Percentiles rank a stretch among this genome's conserved stretches.
Evolutionary conservation across 2,888 invertebrate species (phyloP).

Genomic region (Lasiommata megera): DNA sequence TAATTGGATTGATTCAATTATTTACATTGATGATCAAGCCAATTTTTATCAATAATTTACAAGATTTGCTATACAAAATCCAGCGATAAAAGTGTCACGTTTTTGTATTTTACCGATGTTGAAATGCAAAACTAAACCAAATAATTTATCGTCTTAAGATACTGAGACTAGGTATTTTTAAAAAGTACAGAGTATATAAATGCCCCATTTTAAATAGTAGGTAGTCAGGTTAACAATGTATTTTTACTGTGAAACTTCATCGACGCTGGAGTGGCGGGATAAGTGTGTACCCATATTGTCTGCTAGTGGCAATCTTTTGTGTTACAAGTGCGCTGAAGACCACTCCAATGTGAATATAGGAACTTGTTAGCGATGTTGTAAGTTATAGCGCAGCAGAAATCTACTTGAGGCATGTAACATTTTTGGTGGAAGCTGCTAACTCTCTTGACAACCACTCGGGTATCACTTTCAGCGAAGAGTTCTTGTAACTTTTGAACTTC

Average conservation of each 20-base stretch:
- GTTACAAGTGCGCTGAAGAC: constrained; percentile 38
- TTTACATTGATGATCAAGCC: too few species aligned
- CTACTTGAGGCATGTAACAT: constrained; percentile 10
- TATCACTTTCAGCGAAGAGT: too few species aligned
- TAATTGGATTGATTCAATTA: too few species aligned
- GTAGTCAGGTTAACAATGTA: constrained; percentile 48
- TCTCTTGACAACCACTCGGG: not conserved
- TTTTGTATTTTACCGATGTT: too few species aligned
- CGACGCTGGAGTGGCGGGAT: constrained; percentile 31
- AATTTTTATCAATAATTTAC: too few species aligned
- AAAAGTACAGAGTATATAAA: constrained; percentile 23
- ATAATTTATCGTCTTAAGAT: too few species aligned
- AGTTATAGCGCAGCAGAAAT: constrained; percentile 14
- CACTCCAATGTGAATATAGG: constrained; percentile 25
- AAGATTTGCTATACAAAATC: too few species aligned
- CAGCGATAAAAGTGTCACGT: too few species aligned
- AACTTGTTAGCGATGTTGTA: constrained; percentile 21
- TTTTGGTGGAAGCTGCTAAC: not conserved
- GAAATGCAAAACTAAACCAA: too few species aligned
- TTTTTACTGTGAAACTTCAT: constrained; percentile 48
- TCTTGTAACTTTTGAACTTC: too few species aligned
- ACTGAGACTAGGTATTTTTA: constrained; percentile 16
- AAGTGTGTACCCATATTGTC: constrained; percentile 35
- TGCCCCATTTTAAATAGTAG: constrained; percentile 37
- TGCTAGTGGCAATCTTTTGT: constrained; percentile 54